Evolutionary conservation across 1,140 invertebrate species (phyloP), one percentile per base, ranked within the genome.

Genomic region (Whitmania pigra): DNA sequence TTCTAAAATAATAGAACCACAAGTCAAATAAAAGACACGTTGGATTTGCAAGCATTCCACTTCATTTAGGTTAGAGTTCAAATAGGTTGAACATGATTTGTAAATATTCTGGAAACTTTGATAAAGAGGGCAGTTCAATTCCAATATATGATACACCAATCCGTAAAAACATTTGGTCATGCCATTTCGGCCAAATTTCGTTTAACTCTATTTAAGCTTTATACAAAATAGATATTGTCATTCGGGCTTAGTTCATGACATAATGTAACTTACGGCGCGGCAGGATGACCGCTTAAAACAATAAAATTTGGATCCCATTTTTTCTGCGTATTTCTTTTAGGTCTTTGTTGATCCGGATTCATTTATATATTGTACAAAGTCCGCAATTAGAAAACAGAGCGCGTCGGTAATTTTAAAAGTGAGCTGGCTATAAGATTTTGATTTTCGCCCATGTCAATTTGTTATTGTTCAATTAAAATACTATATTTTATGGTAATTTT

Each of bases 231-330:
- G 11, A 63, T 0, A 17, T 63, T 7, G 11, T 25, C 22, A 63
- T 63, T 63, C 29, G 22, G 29, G 22, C 22, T 13, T 1, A n/a
- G 4, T 31, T 68, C n/a, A 31, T 29, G 13, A 4, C 13, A 15
- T 13, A 53, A 53, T 0, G 2, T 25, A 25, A 25, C 31, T 70
- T 17, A 49, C 31, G 53, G n/a, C 17, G 69, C 31, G 22, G n/a
- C n/a, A 18, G 53, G 53, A 49, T 70, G 43, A 49, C 43, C 22
- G n/a, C 40, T 25, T 17, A 54, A 49, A 18, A 53, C 53, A 53
- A 70, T 49, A 70, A 70, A 70, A 53, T 70, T 53, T n/a, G 69
- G 69, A 53, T 70, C 69, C 69, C 69, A 70, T 70, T 53, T 43
- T 53, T 70, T 70, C 53, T 36, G 69, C 18, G 43, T 70, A 54